These are phyloP conservation scores for Sciurus niger DNA, from an alignment of 2,113 vertebrate genomes.

Conservation along the genomic window DNA sequence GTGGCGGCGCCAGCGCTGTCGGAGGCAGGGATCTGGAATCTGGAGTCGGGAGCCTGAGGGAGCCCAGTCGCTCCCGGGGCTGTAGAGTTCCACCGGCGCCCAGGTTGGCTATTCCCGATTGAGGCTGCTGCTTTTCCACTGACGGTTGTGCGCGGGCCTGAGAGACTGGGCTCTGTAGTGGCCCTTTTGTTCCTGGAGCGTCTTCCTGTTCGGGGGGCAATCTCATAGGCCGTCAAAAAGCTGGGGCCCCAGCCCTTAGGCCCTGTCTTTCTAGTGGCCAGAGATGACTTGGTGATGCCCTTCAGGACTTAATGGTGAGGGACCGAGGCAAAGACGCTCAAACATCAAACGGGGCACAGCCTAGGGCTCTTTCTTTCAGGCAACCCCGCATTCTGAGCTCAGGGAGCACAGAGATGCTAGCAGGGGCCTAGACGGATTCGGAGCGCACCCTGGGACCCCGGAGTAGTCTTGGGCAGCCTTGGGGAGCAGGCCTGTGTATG, in stretches of 20 bases:
- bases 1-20: conserved; percentile 25
- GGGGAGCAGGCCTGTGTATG: neutral
- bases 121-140: conserved; percentile 58
- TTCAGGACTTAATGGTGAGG: conserved; percentile 23
- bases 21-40: conserved; percentile 59
- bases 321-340: conserved; percentile 47
- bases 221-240: neutral
- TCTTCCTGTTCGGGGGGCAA: conserved; percentile 59
- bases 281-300: conserved; percentile 47
- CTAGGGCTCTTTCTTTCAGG: conserved; percentile 59
- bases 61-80: conserved; percentile 15
- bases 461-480: conserved; percentile 29
- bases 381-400: neutral
- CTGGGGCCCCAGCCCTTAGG: conserved; percentile 38
- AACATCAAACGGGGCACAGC: neutral
- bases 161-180: conserved; percentile 34
- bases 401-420: neutral
- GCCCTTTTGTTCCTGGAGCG: conserved; percentile 77
- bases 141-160: neutral
- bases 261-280: conserved; percentile 45
- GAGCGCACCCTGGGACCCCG: conserved; percentile 9
- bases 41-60: neutral
- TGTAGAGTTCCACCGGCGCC: conserved; percentile 76
- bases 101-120: conserved; percentile 62
- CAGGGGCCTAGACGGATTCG: neutral